Conservation (phyloP, 2,797 vertebrate species). For the Neomorphus geoffroyi region DNA sequence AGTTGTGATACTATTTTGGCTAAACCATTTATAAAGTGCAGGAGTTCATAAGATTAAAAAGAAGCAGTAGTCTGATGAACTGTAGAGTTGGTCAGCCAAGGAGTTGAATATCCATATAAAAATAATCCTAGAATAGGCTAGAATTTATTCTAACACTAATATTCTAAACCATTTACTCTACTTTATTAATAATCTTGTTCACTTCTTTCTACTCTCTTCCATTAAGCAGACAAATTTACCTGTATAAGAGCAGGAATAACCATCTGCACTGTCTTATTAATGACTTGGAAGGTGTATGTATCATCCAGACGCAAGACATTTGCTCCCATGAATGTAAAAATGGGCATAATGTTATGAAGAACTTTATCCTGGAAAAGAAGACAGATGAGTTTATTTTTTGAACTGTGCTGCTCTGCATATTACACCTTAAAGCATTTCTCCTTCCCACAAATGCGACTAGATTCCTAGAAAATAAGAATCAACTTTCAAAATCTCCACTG, state of each 20-base stretch:
- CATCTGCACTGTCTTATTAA: constrained; percentile 92
- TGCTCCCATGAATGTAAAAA: constrained; percentile 98
- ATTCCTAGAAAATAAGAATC: neutral
- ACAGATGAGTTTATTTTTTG: neutral
- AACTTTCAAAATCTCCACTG: neutral
- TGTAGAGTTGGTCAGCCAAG: neutral
- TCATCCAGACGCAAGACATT: constrained; percentile 94
- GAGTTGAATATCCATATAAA: neutral
- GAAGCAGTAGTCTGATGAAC: neutral
- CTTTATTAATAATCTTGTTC: neutral
- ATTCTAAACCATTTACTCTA: neutral
- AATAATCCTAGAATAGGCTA: neutral
- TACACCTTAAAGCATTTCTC: neutral
- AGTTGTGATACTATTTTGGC: neutral
- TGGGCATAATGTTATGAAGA: constrained; percentile 98
- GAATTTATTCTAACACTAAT: neutral
- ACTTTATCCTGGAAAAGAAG: constrained; percentile 90
- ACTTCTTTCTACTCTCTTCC: neutral
- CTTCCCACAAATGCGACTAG: neutral
- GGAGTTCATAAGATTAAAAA: neutral
- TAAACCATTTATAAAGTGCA: neutral
- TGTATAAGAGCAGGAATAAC: constrained; percentile 93
- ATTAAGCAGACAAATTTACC: constrained; percentile 70
- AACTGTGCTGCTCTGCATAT: neutral
- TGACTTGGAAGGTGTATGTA: constrained; percentile 94